phyloP scores from a whole-genome alignment of 2,113 vertebrate species.

The Puntigrus tetrazona region DNA sequence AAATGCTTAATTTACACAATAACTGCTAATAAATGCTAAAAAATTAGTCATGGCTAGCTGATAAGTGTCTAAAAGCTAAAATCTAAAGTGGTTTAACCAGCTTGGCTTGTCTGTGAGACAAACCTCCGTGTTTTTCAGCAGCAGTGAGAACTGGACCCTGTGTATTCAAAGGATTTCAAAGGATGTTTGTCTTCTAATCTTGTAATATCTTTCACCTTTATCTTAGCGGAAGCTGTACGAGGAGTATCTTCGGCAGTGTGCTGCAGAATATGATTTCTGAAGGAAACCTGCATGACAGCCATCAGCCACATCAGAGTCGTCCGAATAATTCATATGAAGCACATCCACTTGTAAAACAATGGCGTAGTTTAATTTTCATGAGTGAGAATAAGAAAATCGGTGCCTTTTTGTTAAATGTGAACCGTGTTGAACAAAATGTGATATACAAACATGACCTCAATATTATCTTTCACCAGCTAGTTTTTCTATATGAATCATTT shows the following conservation, averaged over 20 bases:
- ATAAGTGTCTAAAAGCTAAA: background rate
- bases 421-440: conserved; percentile 32
- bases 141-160: background rate
- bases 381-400: conserved; percentile 14
- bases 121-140: background rate
- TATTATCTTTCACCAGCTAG: conserved; percentile 36
- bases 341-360: background rate
- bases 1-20: no score
- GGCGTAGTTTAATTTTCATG: background rate
- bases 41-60: no score
- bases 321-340: background rate
- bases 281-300: background rate
- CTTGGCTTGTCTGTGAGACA: background rate
- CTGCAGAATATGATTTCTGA: conserved; percentile 77
- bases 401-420: conserved; percentile 54
- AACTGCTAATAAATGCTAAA: no score
- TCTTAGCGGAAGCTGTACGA: conserved; percentile 74
- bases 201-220: background rate
- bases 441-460: conserved; percentile 45
- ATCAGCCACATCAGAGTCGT: background rate
- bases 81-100: background rate
- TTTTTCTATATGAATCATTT: conserved; percentile 21
- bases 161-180: background rate
- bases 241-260: conserved; percentile 78
- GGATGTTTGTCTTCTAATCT: conserved; percentile 6